phyloP scores from a whole-genome alignment of 2,113 vertebrate species.

The Scatophagus argus region DNA sequence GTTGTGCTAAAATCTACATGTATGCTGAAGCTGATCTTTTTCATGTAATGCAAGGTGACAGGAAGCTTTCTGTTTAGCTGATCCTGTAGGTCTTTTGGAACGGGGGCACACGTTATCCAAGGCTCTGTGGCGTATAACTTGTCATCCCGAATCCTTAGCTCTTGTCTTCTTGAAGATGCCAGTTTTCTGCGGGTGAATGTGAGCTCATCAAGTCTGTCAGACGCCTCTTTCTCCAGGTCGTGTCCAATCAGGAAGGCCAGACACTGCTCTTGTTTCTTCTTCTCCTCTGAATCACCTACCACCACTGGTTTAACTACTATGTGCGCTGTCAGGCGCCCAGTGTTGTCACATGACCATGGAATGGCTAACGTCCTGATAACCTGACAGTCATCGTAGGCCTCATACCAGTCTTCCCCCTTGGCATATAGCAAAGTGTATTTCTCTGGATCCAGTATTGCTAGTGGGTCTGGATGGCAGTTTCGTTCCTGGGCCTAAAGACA shows the following conservation, averaged over 20 bases:
- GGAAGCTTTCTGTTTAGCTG: constrained; percentile 59
- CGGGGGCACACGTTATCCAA: constrained; percentile 73
- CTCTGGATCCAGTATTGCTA: constrained; percentile 79
- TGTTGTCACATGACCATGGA: constrained; percentile 69
- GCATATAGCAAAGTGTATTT: constrained; percentile 79
- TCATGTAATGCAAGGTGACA: constrained; percentile 74
- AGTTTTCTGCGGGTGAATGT: constrained; percentile 83
- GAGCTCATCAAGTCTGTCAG: constrained; percentile 78
- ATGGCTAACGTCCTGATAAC: constrained; percentile 80
- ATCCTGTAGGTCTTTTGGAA: constrained; percentile 69
- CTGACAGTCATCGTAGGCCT: constrained; percentile 85
- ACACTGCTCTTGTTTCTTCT: constrained; percentile 47
- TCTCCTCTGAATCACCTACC: constrained; percentile 62
- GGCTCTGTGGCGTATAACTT: constrained; percentile 80
- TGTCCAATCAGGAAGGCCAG: constrained; percentile 80
- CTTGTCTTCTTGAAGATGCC: constrained; percentile 72
- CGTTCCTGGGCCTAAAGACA: constrained; percentile 70
- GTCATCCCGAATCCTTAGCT: constrained; percentile 73
- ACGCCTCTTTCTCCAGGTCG: constrained; percentile 72
- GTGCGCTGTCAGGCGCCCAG: constrained; percentile 54
- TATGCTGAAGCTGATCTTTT: constrained; percentile 68
- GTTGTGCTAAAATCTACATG: constrained; percentile 58
- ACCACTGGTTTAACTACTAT: constrained; percentile 67
- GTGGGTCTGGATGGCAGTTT: constrained; percentile 66
- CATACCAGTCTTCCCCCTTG: constrained; percentile 76